phyloP scores from a whole-genome alignment of 2,797 vertebrate species.

The Intellagama lesueurii region DNA sequence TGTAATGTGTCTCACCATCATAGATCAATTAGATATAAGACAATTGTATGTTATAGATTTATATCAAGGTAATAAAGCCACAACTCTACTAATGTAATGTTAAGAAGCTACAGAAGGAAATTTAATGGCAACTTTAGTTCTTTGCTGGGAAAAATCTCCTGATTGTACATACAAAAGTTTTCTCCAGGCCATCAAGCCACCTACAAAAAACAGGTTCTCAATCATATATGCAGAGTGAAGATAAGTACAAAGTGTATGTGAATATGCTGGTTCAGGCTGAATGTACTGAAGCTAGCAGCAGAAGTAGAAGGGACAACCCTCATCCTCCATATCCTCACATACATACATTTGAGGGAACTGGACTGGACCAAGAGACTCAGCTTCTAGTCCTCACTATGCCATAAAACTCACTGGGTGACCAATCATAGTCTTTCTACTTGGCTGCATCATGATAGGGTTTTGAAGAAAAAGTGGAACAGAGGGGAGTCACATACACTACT shows the following conservation, averaged over 20 bases:
- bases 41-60: constrained; percentile 24
- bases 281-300: background rate
- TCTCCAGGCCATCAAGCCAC: background rate
- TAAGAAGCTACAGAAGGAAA: constrained; percentile 11
- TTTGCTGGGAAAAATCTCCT: background rate
- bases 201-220: background rate
- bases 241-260: background rate
- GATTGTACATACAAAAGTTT: background rate
- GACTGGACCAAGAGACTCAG: too few species aligned
- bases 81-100: constrained; percentile 26
- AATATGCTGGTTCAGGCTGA: background rate
- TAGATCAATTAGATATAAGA: constrained; percentile 12
- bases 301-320: background rate
- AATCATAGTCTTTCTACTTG: background rate
- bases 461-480: background rate
- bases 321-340: background rate
- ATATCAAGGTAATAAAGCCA: constrained; percentile 23
- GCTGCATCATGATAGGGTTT: background rate
- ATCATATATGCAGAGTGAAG: background rate
- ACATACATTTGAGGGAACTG: background rate
- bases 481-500: background rate
- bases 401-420: background rate
- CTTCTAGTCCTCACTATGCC: background rate
- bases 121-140: background rate
- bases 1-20: constrained; percentile 9